Evolutionary conservation across 2,888 invertebrate species (phyloP).

Genomic region (Spodoptera picta): DNA sequence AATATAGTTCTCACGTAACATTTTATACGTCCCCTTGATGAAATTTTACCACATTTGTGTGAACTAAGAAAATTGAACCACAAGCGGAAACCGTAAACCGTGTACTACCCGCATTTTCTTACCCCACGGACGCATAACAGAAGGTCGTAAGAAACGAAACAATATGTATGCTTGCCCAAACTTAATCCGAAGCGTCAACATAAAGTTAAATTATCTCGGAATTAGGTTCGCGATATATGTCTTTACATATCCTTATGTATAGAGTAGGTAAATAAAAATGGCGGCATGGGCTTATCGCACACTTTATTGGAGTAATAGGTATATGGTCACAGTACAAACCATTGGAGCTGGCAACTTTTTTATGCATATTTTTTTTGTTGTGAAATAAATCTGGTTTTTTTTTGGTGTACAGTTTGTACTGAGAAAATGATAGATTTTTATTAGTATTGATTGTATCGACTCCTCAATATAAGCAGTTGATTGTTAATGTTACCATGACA

Average conservation of each 20-base stretch:
- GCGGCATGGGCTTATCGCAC: conserved; percentile 12
- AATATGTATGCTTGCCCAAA: conserved; percentile 45
- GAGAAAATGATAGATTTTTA: no score
- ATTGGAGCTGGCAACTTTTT: conserved; percentile 1
- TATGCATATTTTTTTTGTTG: not conserved
- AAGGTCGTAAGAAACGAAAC: conserved; percentile 44
- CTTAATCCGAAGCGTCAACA: conserved; percentile 51
- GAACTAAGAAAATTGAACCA: conserved; percentile 29
- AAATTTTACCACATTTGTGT: conserved; percentile 15
- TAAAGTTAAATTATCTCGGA: conserved; percentile 58
- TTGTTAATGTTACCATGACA: no score
- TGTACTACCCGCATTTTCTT: conserved; percentile 32
- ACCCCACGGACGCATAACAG: conserved; percentile 34
- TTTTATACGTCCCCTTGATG: conserved; percentile 1
- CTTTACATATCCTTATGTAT: conserved; percentile 28
- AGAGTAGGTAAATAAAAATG: conserved; percentile 44
- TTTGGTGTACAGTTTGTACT: no score
- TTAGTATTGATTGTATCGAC: no score
- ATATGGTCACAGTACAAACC: conserved; percentile 9
- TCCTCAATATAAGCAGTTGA: no score
- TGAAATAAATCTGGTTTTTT: no score
- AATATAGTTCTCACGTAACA: no score
- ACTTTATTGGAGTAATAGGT: conserved; percentile 32
- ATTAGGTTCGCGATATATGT: conserved; percentile 51
- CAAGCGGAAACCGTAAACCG: conserved; percentile 39